phyloP scores from a whole-genome alignment of 2,113 vertebrate species.

The Apteryx owenii region DNA sequence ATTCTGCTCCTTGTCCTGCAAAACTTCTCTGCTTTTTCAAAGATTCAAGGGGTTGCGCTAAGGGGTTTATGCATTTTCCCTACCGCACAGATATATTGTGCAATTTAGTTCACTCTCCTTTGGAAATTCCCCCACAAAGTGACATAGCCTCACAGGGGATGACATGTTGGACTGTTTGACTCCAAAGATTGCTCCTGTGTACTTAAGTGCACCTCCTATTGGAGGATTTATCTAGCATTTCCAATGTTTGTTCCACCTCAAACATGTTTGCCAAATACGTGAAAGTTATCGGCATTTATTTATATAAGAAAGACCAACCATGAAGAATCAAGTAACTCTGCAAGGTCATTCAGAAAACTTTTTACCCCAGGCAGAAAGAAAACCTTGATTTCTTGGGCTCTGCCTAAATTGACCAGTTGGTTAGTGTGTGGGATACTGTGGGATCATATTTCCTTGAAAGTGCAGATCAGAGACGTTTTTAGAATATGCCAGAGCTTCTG shows the following conservation, averaged over 20 bases:
- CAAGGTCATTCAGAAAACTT: neutral
- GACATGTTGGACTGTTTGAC: neutral
- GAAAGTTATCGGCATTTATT: neutral
- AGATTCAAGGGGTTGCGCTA: neutral
- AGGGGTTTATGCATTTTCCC: neutral
- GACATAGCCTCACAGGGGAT: neutral
- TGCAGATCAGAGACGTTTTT: neutral
- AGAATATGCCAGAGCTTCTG: neutral
- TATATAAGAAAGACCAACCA: neutral
- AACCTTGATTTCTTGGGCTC: neutral
- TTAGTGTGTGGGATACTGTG: neutral
- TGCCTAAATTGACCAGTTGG: neutral
- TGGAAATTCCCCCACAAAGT: neutral
- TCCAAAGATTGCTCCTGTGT: neutral
- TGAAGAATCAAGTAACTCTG: neutral
- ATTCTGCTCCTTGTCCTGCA: neutral
- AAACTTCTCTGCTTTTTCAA: neutral
- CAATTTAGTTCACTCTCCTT: neutral
- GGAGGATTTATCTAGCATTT: neutral
- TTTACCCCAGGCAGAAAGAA: neutral
- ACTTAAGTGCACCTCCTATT: neutral
- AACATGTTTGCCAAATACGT: neutral
- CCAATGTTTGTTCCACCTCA: neutral
- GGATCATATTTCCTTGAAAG: neutral
- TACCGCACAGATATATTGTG: neutral